Percentiles rank a stretch among this genome's conserved stretches.
These are phyloP conservation scores for Diachasmimorpha longicaudata DNA, from an alignment of 1,140 invertebrate species.

Conservation along the genomic window DNA sequence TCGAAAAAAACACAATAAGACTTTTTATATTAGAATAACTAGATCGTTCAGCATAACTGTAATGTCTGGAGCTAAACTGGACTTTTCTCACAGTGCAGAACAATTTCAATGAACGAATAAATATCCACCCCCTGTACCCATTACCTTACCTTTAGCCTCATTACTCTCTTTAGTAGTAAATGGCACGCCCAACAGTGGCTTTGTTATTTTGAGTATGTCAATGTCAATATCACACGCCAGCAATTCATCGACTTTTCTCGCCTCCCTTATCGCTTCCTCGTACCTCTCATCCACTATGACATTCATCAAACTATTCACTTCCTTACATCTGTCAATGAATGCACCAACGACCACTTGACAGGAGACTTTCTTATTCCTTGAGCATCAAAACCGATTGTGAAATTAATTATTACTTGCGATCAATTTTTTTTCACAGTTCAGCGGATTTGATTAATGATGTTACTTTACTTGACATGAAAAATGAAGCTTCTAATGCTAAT, in stretches of 20 bases:
- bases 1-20: too few relatives aligned
- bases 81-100: too few relatives aligned
- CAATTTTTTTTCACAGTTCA: too few relatives aligned
- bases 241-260: slow-evolving; percentile 72
- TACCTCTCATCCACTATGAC: slow-evolving; percentile 82
- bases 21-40: too few relatives aligned
- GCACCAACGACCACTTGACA: slow-evolving; percentile 75
- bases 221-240: slow-evolving; percentile 65
- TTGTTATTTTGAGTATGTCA: slow-evolving; percentile 63
- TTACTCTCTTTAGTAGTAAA: slow-evolving; percentile 81
- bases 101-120: background rate
- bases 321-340: slow-evolving; percentile 79
- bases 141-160: slow-evolving; percentile 62
- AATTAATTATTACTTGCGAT: too few relatives aligned
- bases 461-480: too few relatives aligned
- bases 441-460: too few relatives aligned
- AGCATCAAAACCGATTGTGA: background rate
- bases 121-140: too few relatives aligned
- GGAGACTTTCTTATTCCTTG: slow-evolving; percentile 65
- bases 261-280: slow-evolving; percentile 78
- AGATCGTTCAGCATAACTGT: too few relatives aligned
- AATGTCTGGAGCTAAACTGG: too few relatives aligned
- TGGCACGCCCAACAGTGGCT: slow-evolving; percentile 81
- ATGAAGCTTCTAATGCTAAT: background rate
- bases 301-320: slow-evolving; percentile 81